phyloP scores from a whole-genome alignment of 2,797 vertebrate genomes.

The Pitangus sulphuratus region DNA sequence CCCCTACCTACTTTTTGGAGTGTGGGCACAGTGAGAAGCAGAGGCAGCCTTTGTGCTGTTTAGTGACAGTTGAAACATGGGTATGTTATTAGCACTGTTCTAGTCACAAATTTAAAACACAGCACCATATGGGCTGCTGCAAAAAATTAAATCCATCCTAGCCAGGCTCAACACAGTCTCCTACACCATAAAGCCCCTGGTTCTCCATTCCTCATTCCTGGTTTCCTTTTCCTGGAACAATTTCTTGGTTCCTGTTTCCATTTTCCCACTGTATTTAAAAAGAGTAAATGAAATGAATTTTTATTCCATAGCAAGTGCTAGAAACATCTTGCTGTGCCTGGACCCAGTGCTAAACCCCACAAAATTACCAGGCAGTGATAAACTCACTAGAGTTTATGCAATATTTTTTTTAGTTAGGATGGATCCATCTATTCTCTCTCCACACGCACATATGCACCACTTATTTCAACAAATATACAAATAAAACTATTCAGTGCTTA shows the following conservation, averaged over 20 bases:
- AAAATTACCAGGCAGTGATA: not conserved
- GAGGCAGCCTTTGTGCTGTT: not conserved
- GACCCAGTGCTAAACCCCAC: not conserved
- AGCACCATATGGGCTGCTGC: not conserved
- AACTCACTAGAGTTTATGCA: not conserved
- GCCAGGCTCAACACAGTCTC: not conserved
- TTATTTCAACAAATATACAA: not conserved
- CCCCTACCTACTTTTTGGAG: not conserved
- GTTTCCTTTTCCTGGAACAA: not conserved
- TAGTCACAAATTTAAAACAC: not conserved
- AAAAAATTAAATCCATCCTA: not conserved
- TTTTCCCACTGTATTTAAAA: not conserved
- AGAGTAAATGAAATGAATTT: not conserved
- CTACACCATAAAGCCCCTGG: not conserved
- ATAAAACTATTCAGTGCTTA: not conserved
- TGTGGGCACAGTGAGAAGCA: not conserved
- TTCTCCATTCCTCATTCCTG: not conserved
- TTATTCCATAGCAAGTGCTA: not conserved
- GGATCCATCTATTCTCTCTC: not conserved
- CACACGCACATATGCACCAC: fast-evolving
- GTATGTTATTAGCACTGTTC: not conserved
- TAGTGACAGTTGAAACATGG: not conserved
- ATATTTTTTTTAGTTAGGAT: not conserved
- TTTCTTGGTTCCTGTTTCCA: not conserved
- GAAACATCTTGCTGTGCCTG: not conserved